Evolutionary conservation across 2,797 vertebrate species (phyloP), one percentile per base, ranked within the genome.

Genomic region (Rhabdophis nuchalis): DNA sequence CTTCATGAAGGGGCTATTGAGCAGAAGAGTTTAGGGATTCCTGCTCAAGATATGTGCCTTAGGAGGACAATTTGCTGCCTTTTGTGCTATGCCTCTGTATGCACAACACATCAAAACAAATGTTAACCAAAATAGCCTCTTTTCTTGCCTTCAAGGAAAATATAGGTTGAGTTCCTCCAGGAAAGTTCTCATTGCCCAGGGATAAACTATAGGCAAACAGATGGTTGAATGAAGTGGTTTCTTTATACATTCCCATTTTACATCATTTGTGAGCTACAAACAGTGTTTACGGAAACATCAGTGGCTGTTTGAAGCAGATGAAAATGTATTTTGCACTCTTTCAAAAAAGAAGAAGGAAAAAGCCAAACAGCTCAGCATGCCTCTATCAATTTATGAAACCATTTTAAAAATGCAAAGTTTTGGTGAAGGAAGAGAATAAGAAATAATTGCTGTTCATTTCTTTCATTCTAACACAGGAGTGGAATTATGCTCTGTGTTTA

Each of bases 401-500:
- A 91, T 96, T 96, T 82, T 36, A 36, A 85, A 92, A 85, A 88
- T 88, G 56, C 68, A 88, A 25, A n/a, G 56, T 88, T 96, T 23
- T 20, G 32, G 56, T 94, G 96, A 94, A 95, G 94, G 89, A 94
- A 93, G 95, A 95, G 90, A 94, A 95, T 93, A 32, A 89, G 95
- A 92, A 96, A 96, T 96, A 96, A 96, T 96, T 96, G 95, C 94
- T 95, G 95, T 95, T 95, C 95, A 94, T 95, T 96, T 96, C 6
- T 32, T 50, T 29, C 56, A 94, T 90, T 92, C 95, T 93, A 93
- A 92, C 94, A 94, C 94, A 93, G 93, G 93, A 96, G 93, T 95
- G 95, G 96, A 96, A 96, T 96, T 96, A 95, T 96, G 95, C 93
- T 96, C 93, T 93, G 94, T 94, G 93, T 93, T 96, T 97, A 97